Evolutionary conservation across 2,797 vertebrate species (phyloP), one percentile per base, ranked within the genome.

Genomic region (Setipinna tenuifilis): DNA sequence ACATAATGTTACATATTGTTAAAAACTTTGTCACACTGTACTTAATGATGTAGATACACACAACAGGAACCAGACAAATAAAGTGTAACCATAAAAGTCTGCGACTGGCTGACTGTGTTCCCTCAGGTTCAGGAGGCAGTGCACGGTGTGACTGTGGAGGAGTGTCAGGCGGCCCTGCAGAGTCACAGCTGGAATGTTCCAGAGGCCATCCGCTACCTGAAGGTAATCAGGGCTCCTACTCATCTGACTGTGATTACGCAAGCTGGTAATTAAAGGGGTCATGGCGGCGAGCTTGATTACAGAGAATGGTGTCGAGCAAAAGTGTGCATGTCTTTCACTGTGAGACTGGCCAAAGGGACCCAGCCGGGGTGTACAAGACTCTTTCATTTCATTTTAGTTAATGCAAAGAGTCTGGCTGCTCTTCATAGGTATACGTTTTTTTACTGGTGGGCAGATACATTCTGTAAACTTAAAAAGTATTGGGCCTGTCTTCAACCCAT

Each of bases 121-220:
- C 35, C 87, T 71, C 71, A 99, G 98, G 97, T 99, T 82, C 98
- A 98, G 90, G 97, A 96, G 59, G 96, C 93, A 0, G 98, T 99
- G 46, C 98, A 99, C 0, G 98, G 98, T 0, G 98, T 99, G 87
- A 99, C 98, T 19, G 96, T 96, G 0, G 98, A 99, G 88, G 98
- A 99, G 91, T 97, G 98, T 92, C 96, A 96, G 91, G 86, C 96
- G 0, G 97, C 97, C 50, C 94, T 99, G 92, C 96, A 98, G 94
- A 96, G 83, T 87, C 97, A 98, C 21, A 83, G 91, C 93, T 98
- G 98, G 97, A 98, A 87, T 19, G 7, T 96, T 62, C 94, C 95
- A 44, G 95, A 96, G 87, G 97, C 98, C 25, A 88, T 98, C 78
- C 96, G 97, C 91, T 97, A 98, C 89, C 93, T 99, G 85, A 99